Evolutionary conservation across 1,140 invertebrate species (phyloP).

Genomic region (Anastrepha obliqua): DNA sequence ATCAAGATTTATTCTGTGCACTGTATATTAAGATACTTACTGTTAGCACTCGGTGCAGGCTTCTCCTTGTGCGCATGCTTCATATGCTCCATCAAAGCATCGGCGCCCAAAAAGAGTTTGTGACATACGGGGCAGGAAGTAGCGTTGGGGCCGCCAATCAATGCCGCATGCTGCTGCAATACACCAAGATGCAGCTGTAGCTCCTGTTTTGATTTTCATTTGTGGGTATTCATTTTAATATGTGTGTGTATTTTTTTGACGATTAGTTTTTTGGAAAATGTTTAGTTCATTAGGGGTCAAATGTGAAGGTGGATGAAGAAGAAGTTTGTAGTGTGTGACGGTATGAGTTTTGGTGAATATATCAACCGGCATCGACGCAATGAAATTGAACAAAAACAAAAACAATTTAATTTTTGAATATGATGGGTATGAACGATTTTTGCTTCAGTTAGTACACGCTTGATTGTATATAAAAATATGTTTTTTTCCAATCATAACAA

Average conservation of each 20-base stretch:
- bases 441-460: background rate
- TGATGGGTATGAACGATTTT: background rate
- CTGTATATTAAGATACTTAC: conserved; percentile 79
- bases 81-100: conserved; percentile 96
- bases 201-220: conserved; percentile 77
- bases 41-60: conserved; percentile 89
- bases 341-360: conserved; percentile 15
- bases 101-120: conserved; percentile 93
- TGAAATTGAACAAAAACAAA: conserved; percentile 48
- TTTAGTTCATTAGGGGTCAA: background rate
- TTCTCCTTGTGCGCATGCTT: conserved; percentile 95
- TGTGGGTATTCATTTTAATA: conserved; percentile 28
- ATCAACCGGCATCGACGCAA: conserved; percentile 24
- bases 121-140: conserved; percentile 93
- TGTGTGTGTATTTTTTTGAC: conserved; percentile 10
- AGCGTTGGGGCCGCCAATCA: conserved; percentile 90
- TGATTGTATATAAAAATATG: background rate
- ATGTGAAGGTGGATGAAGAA: background rate
- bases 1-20: background rate
- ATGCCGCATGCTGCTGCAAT: conserved; percentile 94
- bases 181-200: conserved; percentile 89
- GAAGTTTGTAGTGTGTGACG: background rate
- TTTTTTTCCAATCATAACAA: no score
- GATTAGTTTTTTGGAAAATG: background rate
- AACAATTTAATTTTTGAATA: conserved; percentile 18